A percentile compares a stretch with the other conserved stretches of the same genome.
Evolutionary conservation across 2,113 vertebrate genomes (phyloP).

Genomic region (Ciconia maguari): DNA sequence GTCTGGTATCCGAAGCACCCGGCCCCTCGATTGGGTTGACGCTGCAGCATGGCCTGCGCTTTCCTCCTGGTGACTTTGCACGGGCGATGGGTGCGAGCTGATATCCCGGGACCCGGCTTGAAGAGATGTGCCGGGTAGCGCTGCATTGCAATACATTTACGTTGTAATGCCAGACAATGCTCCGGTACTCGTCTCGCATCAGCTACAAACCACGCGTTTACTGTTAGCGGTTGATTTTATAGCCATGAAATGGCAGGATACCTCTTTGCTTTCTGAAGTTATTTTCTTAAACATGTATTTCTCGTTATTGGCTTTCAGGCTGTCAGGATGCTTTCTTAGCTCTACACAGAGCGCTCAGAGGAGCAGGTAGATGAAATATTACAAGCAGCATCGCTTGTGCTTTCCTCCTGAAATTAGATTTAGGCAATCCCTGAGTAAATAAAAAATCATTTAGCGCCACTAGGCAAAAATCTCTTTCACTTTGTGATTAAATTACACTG

Average conservation of each 20-base stretch:
- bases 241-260: not conserved
- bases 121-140: no score
- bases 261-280: not conserved
- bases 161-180: accelerated
- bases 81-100: accelerated
- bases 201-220: not conserved
- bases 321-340: not conserved
- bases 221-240: not conserved
- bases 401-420: not conserved
- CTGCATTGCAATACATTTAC: accelerated
- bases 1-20: accelerated
- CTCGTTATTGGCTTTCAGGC: not conserved
- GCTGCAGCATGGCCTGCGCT: not conserved
- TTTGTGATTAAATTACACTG: not conserved
- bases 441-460: not conserved
- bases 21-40: accelerated
- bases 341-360: accelerated
- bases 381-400: not conserved
- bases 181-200: not conserved
- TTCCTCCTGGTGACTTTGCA: not conserved
- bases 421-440: not conserved
- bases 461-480: not conserved
- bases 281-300: not conserved
- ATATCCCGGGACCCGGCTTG: accelerated
- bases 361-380: not conserved